Evolutionary conservation across 2,888 invertebrate species (phyloP).

Genomic region (Tachina grossa): DNA sequence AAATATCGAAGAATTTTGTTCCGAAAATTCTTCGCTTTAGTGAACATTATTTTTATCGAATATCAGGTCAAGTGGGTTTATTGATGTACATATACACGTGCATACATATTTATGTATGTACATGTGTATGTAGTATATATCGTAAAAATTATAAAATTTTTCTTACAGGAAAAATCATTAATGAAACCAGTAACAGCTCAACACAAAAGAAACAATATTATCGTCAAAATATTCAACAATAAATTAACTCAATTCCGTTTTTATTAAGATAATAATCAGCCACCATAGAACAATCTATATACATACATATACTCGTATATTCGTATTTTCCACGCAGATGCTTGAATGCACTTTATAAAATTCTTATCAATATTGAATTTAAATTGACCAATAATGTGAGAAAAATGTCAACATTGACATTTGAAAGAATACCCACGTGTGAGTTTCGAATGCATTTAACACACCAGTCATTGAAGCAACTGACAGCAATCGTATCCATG

Average conservation of each 20-base stretch:
- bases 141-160: too few relatives aligned
- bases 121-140: too few relatives aligned
- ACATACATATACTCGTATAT: too few relatives aligned
- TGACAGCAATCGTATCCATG: conserved; percentile 11
- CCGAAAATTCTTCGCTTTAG: too few relatives aligned
- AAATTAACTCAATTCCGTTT: conserved; percentile 22
- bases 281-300: background rate
- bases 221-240: conserved; percentile 22
- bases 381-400: conserved; percentile 46
- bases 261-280: conserved; percentile 28
- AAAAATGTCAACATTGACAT: conserved; percentile 44
- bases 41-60: too few relatives aligned
- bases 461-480: background rate
- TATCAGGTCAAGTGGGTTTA: too few relatives aligned
- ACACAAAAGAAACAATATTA: background rate
- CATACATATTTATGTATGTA: too few relatives aligned
- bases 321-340: background rate
- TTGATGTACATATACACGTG: too few relatives aligned
- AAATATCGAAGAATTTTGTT: too few relatives aligned
- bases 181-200: background rate
- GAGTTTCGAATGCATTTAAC: conserved; percentile 14
- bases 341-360: conserved; percentile 1
- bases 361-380: conserved; percentile 24
- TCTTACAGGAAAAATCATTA: too few relatives aligned
- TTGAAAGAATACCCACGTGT: conserved; percentile 37